Conservation (phyloP, 2,113 vertebrate genomes). For the Atherinomorus stipes region DNA sequence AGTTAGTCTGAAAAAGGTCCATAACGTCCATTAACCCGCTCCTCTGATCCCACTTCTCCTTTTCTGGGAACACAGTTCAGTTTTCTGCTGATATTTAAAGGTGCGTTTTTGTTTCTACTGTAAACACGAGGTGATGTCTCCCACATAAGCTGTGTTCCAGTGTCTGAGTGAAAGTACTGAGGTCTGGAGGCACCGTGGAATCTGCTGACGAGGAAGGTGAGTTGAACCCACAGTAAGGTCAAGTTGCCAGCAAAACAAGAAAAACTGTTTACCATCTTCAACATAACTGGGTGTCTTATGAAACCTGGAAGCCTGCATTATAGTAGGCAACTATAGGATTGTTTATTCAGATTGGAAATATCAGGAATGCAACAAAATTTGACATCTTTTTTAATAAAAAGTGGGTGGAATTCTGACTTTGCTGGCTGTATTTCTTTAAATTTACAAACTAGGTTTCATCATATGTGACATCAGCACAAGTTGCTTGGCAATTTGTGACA, state of each 20-base stretch:
- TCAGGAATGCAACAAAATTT: neutral
- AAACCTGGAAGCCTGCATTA: neutral
- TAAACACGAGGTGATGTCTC: constrained; percentile 58
- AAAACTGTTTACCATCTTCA: neutral
- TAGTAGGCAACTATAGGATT: neutral
- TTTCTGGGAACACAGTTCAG: constrained; percentile 13
- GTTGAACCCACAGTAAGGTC: constrained; percentile 22
- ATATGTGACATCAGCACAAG: neutral
- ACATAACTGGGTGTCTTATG: neutral
- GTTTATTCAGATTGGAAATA: neutral
- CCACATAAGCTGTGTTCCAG: constrained; percentile 30
- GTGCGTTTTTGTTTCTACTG: constrained; percentile 56
- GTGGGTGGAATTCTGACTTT: too few species aligned
- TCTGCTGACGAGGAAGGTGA: constrained; percentile 32
- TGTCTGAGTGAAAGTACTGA: constrained; percentile 35
- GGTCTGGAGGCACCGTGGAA: constrained; percentile 14
- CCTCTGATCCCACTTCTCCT: neutral
- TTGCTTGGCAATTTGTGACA: too few species aligned
- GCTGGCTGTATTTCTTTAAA: neutral
- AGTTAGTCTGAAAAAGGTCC: neutral
- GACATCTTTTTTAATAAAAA: neutral
- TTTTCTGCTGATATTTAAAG: constrained; percentile 57
- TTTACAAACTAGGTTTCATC: neutral
- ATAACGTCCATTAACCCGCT: neutral
- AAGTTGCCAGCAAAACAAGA: constrained; percentile 30